Evolutionary conservation across 2,888 invertebrate genomes (phyloP).

Genomic region (Thymelicus acteon): DNA sequence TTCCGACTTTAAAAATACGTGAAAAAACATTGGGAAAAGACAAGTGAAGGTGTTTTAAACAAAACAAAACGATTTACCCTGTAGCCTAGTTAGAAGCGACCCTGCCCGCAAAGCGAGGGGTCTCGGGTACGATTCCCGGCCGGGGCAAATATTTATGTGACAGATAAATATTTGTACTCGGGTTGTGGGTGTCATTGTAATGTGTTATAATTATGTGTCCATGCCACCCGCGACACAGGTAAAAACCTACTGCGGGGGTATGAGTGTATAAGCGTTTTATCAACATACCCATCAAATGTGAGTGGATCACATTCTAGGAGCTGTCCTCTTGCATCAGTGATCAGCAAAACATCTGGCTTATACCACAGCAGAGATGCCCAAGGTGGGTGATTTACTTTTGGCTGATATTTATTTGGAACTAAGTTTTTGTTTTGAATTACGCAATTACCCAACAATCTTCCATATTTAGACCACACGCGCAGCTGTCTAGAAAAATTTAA

Average conservation of each 20-base stretch:
- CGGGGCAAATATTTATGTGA: too few relatives aligned
- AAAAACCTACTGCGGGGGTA: too few relatives aligned
- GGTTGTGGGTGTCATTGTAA: too few relatives aligned
- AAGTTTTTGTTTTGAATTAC: constrained; percentile 41
- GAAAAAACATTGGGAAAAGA: neutral
- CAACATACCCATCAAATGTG: constrained; percentile 60
- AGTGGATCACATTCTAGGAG: constrained; percentile 86
- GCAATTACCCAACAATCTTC: constrained; percentile 75
- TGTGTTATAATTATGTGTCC: too few relatives aligned
- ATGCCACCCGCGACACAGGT: too few relatives aligned
- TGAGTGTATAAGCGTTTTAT: too few relatives aligned
- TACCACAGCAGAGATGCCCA: constrained; percentile 86
- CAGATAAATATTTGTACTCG: too few relatives aligned
- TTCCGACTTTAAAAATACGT: too few relatives aligned
- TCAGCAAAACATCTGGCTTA: constrained; percentile 80
- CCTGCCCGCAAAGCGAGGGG: too few relatives aligned
- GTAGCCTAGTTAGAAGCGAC: too few relatives aligned
- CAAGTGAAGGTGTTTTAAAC: neutral
- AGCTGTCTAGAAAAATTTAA: constrained; percentile 71
- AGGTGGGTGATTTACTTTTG: constrained; percentile 52
- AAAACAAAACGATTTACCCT: too few relatives aligned
- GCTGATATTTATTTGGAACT: constrained; percentile 44
- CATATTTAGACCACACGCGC: constrained; percentile 87
- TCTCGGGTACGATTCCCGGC: too few relatives aligned
- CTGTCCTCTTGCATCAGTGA: constrained; percentile 86